phyloP scores from a whole-genome alignment of 2,888 invertebrate species.

The Gonocerus acuteangulatus region DNA sequence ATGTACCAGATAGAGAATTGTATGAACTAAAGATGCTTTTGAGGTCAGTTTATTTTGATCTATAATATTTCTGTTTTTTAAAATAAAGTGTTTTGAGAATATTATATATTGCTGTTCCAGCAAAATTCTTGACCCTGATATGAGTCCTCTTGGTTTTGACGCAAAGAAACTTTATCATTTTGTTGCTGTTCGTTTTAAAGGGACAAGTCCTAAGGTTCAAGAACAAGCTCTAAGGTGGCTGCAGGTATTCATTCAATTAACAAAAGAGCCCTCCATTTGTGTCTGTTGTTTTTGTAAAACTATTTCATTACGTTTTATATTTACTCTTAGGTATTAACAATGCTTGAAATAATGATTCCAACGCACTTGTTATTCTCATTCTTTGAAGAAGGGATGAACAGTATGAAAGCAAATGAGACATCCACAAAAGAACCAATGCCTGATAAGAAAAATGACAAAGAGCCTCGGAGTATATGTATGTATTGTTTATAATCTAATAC shows the following conservation, averaged over 20 bases:
- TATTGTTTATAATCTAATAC: slow-evolving; percentile 33
- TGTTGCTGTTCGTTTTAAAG: slow-evolving; percentile 74
- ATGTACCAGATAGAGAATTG: slow-evolving; percentile 82
- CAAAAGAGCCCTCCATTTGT: neutral
- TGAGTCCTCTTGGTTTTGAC: slow-evolving; percentile 89
- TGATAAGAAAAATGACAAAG: slow-evolving; percentile 42
- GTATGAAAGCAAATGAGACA: slow-evolving; percentile 58
- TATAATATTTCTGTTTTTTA: neutral
- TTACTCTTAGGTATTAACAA: slow-evolving; percentile 61
- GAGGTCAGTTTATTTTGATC: slow-evolving; percentile 47
- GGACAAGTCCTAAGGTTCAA: slow-evolving; percentile 71
- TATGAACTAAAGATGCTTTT: slow-evolving; percentile 73
- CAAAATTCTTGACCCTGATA: slow-evolving; percentile 93
- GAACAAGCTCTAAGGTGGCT: slow-evolving; percentile 85
- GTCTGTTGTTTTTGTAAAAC: neutral
- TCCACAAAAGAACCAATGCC: too few species aligned
- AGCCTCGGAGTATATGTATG: slow-evolving; percentile 52
- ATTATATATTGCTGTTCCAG: slow-evolving; percentile 46
- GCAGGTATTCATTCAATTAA: too few species aligned
- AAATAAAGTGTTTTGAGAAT: neutral
- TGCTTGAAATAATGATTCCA: slow-evolving; percentile 83
- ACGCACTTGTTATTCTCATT: slow-evolving; percentile 77
- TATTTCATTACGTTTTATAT: neutral
- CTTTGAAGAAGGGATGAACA: slow-evolving; percentile 78
- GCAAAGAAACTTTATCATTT: slow-evolving; percentile 93